A percentile compares a stretch with the other conserved stretches of the same genome.
Evolutionary conservation across 2,113 vertebrate genomes (phyloP).

Genomic region (Steatornis caripensis): DNA sequence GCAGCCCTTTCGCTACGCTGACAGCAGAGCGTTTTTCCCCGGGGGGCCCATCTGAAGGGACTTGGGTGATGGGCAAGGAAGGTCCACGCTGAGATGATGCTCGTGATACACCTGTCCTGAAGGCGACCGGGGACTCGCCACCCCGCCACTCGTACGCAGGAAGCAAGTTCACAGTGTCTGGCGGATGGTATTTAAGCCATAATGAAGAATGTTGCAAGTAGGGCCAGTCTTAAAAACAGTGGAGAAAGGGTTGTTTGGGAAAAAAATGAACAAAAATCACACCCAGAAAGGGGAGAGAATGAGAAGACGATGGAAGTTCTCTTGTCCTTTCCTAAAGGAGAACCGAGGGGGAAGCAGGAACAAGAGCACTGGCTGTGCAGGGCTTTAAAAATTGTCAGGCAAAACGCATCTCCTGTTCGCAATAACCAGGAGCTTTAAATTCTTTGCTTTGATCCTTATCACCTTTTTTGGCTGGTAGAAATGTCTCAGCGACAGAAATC

Average conservation of each 20-base stretch:
- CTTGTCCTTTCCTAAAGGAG: not conserved
- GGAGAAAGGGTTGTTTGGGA: not conserved
- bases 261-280: not conserved
- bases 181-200: not conserved
- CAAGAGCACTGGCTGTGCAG: not conserved
- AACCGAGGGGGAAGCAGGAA: not conserved
- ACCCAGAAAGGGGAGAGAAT: not conserved
- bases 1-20: not conserved
- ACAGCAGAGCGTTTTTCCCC: not conserved
- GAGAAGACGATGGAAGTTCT: not conserved
- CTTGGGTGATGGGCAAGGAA: not conserved
- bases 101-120: not conserved
- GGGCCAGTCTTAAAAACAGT: not conserved
- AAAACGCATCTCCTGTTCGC: not conserved
- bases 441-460: not conserved
- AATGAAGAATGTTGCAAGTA: not conserved
- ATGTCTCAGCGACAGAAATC: not conserved
- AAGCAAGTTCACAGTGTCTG: not conserved
- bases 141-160: fast-evolving
- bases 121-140: not conserved
- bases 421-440: not conserved
- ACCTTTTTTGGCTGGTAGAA: not conserved
- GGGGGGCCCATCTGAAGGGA: not conserved
- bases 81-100: not conserved
- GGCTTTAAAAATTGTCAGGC: not conserved